A percentile compares a stretch with the other conserved stretches of the same genome.
These are phyloP conservation scores for Laticauda colubrina DNA, from an alignment of 2,113 vertebrate genomes.

Conservation along the genomic window DNA sequence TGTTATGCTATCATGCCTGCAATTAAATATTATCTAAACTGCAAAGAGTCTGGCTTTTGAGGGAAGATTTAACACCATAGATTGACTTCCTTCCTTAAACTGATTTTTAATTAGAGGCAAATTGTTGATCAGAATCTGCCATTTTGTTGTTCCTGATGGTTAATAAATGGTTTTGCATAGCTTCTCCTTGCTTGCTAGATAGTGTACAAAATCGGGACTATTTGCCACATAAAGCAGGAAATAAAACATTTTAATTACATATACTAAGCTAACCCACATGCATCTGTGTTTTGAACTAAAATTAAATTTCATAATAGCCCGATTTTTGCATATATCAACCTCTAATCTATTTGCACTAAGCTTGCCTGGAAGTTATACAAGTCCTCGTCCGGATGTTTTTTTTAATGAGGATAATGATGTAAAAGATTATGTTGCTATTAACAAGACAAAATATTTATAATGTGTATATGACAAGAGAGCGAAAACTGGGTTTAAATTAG, in stretches of 20 bases:
- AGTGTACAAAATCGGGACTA: not conserved
- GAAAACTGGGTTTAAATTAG: slow-evolving; percentile 16
- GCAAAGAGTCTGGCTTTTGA: not conserved
- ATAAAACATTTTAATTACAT: slow-evolving; percentile 34
- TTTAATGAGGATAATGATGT: slow-evolving; percentile 45
- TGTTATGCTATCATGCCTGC: not conserved
- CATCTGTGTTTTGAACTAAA: slow-evolving; percentile 36
- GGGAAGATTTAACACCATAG: not conserved
- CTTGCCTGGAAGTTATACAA: slow-evolving; percentile 32
- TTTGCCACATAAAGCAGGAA: slow-evolving; percentile 2
- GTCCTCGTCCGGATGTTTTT: not conserved
- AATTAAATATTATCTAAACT: not conserved
- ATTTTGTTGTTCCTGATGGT: not conserved
- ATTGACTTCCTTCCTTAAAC: not conserved
- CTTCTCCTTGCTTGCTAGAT: not conserved
- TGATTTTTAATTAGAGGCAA: not conserved
- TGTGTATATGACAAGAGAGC: not conserved
- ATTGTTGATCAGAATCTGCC: not conserved
- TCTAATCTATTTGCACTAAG: slow-evolving; percentile 16
- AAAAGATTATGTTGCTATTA: slow-evolving; percentile 43
- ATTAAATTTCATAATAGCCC: slow-evolving; percentile 42
- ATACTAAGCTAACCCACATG: slow-evolving; percentile 41
- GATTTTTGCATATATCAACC: slow-evolving; percentile 35
- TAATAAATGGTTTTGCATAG: not conserved
- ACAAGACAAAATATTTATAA: slow-evolving; percentile 36